Evolutionary conservation across 2,113 vertebrate species (phyloP), one percentile per base, ranked within the genome.

Genomic region (Gobiocypris rarus): DNA sequence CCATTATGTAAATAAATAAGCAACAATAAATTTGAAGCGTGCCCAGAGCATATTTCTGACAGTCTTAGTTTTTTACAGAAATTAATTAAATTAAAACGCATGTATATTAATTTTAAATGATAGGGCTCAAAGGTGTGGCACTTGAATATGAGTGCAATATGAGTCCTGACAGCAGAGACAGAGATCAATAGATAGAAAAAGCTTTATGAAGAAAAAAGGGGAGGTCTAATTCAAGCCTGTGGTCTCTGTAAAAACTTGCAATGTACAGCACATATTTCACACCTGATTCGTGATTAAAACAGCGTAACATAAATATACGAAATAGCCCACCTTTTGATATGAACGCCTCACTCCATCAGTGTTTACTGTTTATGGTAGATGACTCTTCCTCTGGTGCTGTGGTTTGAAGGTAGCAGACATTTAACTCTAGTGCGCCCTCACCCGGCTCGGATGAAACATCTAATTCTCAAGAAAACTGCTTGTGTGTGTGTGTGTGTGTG

Each of bases 391-490:
- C 28, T n/a, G 9, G 5, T 17, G 19, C 50, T 76, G 50, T 56
- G 28, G 0, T n/a, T 28, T 56, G 15, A 50, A 19, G 28, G 4
- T 34, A 19, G 22, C 1, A 4, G 2, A 34, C 50, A 38, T 38
- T 76, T 13, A 4, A 3, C 2, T 0, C 10, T 4, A n/a, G 24
- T 48, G 71, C 71, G 73, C 84, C 79, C 34, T 75, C 63, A 3
- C 81, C 26, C 38, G 84, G 45, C 14, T 54, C 19, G 84, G 80
- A 82, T 17, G 80, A 34, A 24, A 14, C 26, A 50, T n/a, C 26
- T 0, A 4, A 22, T 67, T 5, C 3, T 67, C 8, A 67, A 3
- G 28, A 65, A 65, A 65, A 61, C 5, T 1, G 5, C 13, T 31
- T n/a, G n/a, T n/a, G n/a, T n/a, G n/a, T n/a, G n/a, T n/a, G n/a